Conservation (phyloP, 2,113 vertebrate species). For the Onychostruthus taczanowskii region DNA sequence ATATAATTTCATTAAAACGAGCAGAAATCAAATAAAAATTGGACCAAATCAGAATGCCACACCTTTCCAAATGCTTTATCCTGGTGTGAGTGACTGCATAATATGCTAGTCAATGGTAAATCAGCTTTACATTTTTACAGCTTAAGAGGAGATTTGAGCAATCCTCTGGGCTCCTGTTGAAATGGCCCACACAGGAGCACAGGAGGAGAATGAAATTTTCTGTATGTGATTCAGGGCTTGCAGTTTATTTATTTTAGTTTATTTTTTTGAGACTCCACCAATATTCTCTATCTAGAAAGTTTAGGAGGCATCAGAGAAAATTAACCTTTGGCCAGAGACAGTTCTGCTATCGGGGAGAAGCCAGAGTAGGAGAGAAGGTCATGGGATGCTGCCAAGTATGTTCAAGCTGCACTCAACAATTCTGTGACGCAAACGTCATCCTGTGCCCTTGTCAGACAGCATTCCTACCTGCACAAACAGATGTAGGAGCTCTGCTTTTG, state of each 20-base stretch:
- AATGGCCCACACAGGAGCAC: not conserved
- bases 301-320: not conserved
- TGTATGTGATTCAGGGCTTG: not conserved
- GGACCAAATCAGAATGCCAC: not conserved
- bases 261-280: not conserved
- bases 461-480: constrained; percentile 35
- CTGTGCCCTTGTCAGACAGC: not conserved
- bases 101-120: not conserved
- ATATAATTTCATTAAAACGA: not conserved
- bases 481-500: not conserved
- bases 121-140: not conserved
- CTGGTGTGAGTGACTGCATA: not conserved
- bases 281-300: not conserved
- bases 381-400: constrained; percentile 7
- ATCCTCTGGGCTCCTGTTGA: not conserved
- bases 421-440: not conserved
- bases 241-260: not conserved
- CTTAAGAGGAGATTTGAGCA: not conserved
- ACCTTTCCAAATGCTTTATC: not conserved
- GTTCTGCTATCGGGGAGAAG: not conserved
- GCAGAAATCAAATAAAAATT: not conserved
- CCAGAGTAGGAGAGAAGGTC: not conserved
- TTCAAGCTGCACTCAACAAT: not conserved
- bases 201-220: not conserved
- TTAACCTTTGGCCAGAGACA: not conserved